Evolutionary conservation across 1,140 invertebrate genomes (phyloP).

Genomic region (Ceratoteleas bidentatus): DNA sequence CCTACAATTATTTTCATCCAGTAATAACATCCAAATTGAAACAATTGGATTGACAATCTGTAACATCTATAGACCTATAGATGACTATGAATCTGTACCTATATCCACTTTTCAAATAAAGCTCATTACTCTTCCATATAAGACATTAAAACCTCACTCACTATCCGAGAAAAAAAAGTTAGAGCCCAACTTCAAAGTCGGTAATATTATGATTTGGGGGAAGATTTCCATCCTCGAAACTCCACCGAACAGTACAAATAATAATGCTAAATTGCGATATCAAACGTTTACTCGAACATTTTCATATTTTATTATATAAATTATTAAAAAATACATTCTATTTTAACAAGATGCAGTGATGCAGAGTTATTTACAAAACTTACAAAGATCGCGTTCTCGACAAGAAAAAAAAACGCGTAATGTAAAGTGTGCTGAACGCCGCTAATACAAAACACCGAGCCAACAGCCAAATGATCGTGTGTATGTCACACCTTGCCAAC

Average conservation of each 20-base stretch:
- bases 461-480: too few species aligned
- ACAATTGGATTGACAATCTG: too few species aligned
- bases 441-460: too few species aligned
- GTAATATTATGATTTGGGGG: background rate
- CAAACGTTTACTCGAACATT: conserved; percentile 35
- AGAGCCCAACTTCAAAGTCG: background rate
- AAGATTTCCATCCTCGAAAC: background rate
- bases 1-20: too few species aligned
- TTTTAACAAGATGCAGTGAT: conserved; percentile 35
- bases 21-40: too few species aligned
- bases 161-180: background rate
- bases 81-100: too few species aligned
- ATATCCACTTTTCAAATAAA: too few species aligned
- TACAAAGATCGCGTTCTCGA: conserved; percentile 29
- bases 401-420: conserved; percentile 31
- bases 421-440: conserved; percentile 1
- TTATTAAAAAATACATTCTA: conserved; percentile 55
- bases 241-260: conserved; percentile 4
- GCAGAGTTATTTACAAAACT: conserved; percentile 36
- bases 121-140: too few species aligned
- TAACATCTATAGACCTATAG: too few species aligned
- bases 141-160: too few species aligned
- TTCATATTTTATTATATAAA: conserved; percentile 48
- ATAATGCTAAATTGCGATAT: conserved; percentile 21
- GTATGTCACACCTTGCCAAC: conserved; percentile 4